phyloP scores from a whole-genome alignment of 2,113 vertebrate genomes.

The Anas platyrhynchos region DNA sequence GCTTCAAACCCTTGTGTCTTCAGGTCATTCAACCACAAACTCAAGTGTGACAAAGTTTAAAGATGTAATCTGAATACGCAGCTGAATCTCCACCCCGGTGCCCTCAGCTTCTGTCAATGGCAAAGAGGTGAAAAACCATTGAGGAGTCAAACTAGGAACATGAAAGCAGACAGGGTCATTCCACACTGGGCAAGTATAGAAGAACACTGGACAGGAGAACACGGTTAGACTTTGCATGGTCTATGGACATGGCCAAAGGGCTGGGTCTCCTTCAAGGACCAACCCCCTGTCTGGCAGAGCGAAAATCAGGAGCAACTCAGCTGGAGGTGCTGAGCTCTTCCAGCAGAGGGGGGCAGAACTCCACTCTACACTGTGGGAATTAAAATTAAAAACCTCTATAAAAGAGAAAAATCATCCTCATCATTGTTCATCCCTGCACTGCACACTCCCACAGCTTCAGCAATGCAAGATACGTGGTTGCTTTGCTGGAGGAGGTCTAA shows the following conservation, averaged over 20 bases:
- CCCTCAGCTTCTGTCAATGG: background rate
- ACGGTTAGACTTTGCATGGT: background rate
- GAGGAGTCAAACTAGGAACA: background rate
- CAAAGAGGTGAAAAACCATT: background rate
- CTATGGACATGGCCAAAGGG: background rate
- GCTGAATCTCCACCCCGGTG: background rate
- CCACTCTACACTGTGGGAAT: background rate
- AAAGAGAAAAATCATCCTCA: background rate
- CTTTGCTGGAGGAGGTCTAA: background rate
- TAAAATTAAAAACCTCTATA: background rate
- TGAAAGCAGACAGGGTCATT: background rate
- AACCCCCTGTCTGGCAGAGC: background rate
- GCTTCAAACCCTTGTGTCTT: background rate
- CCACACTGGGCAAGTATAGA: background rate
- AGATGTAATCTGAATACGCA: background rate
- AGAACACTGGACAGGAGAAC: background rate
- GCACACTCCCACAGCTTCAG: background rate
- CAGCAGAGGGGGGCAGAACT: conserved; percentile 68
- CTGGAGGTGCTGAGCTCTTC: conserved; percentile 50
- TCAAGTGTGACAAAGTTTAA: background rate
- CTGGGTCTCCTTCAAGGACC: background rate
- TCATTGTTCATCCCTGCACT: background rate
- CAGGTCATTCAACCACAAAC: background rate
- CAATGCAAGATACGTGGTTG: background rate
- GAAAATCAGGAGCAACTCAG: background rate